These are phyloP conservation scores for Tachyglossus aculeatus DNA, from an alignment of 2,797 vertebrate genomes.

Conservation along the genomic window DNA sequence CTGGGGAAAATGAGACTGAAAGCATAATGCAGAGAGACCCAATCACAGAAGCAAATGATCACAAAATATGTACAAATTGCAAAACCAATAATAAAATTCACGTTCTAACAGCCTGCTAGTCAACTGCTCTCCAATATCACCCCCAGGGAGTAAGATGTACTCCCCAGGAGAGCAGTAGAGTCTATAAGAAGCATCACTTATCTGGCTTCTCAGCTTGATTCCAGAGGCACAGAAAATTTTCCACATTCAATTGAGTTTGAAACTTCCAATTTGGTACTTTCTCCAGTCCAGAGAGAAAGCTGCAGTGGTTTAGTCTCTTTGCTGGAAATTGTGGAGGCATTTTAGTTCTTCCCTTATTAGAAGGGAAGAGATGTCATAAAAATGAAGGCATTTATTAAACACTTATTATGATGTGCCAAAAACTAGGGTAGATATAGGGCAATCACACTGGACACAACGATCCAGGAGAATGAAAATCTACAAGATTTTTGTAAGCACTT, in stretches of 20 bases:
- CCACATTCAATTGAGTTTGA: slow-evolving; percentile 27
- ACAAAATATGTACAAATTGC: slow-evolving; percentile 53
- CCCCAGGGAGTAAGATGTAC: slow-evolving; percentile 36
- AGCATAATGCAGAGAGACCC: slow-evolving; percentile 38
- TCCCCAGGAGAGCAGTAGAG: slow-evolving; percentile 23
- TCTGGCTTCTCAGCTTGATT: slow-evolving; percentile 16
- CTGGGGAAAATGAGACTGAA: slow-evolving; percentile 20
- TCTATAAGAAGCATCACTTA: slow-evolving; percentile 25
- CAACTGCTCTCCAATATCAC: slow-evolving; percentile 3
- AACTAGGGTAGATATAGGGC: no score
- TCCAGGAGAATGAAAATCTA: background rate
- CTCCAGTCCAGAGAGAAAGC: slow-evolving; percentile 17
- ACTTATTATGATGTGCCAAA: no score
- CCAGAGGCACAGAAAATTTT: slow-evolving; percentile 27
- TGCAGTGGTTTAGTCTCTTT: no score
- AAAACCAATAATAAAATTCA: slow-evolving; percentile 57
- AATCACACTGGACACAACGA: no score
- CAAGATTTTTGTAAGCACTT: background rate
- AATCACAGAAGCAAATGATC: slow-evolving; percentile 37
- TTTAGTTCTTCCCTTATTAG: background rate
- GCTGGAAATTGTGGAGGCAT: no score
- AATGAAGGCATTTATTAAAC: no score
- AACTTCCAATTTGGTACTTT: slow-evolving; percentile 34
- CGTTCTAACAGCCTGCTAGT: slow-evolving; percentile 39
- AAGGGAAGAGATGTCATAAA: no score